Base-by-base conservation (phyloP, 2,113 vertebrate genomes). In the Gymnocephalus cernua region DNA sequence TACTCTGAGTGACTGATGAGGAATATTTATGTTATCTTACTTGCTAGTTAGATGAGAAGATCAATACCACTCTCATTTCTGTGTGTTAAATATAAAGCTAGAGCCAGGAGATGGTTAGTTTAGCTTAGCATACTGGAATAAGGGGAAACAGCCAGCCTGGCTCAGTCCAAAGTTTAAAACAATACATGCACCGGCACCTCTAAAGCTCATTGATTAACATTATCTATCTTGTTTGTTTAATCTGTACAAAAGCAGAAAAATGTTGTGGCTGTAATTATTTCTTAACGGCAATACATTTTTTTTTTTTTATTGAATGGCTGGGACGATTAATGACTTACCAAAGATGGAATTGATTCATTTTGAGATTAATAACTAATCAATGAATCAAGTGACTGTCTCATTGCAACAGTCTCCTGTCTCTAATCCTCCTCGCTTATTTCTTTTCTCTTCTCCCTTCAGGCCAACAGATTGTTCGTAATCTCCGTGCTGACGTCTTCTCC, bases 401-500 rank as follows among this genome's bases (percentile, higher is more conserved):
- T 7, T 61, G 23, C 47, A 12, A 32, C 16, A 2, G 19, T 44
- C 54, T 51, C 13, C 7, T 16, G 5, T 57, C 48, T 64, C 27
- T 9, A 0, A 0, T 66, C 19, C 58, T 25, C 38, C 5, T 72
- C 64, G 15, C 12, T 70, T 11, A 41, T 47, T 12, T 51, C 0
- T 1, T 19, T 48, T 51, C 2, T 58, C 14, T 3, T 92, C 88
- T 83, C 87, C 81, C 45, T 27, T 53, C 93, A 99, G 98, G 98
- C 44, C 96, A 99, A 88, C 95, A 96, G 92, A 98, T 99, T 82
- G 95, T 99, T 87, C 96, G 97, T 57, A 95, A 95, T 83, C 93
- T 99, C 79, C 96, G 98, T 54, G 86, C 92, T 68, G 94, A 94
- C 0, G 77, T 99, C 51, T 99, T 98, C 90, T 96, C 97, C 84